Evolutionary conservation across 2,797 vertebrate genomes (phyloP), one percentile per base, ranked within the genome.

Genomic region (Coccyzus lansbergi): DNA sequence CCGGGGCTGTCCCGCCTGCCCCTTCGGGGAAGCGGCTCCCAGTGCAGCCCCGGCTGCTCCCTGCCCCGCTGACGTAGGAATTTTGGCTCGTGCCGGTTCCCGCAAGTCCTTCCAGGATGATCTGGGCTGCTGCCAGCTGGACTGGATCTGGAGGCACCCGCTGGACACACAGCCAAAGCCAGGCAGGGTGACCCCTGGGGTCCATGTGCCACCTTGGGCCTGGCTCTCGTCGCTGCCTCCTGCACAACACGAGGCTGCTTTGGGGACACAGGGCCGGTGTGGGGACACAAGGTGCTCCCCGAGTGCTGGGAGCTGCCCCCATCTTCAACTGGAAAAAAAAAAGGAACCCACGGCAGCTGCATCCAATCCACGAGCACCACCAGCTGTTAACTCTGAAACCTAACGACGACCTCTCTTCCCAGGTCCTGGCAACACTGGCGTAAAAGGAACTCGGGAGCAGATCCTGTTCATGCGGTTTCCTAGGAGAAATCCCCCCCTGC

Each of bases 361-460:
- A 53, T 74, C 21, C 62, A 52, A 25, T 4, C 46, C 4, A 2
- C 3, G 55, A 55, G 46, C n/a, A 55, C 4, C 52, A 3, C 29
- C 16, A 17, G 16, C 46, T 51, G 79, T 77, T 80, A 68, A 71
- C 76, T 46, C 90, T 65, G 44, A 75, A 86, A 58, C 48, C n/a
- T 42, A 6, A 42, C 1, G 80, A 18, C 6, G 18, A 15, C 48
- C 58, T 58, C 36, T 11, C 12, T 18, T 26, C 21, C 16, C 15
- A 33, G 34, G 36, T 7, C 17, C n/a, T 7, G 24, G 21, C 22
- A 56, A 33, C 18, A 4, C 10, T 3, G 0, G 2, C 0, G 0
- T 6, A 49, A 12, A 16, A 75, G 21, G 36, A 53, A 18, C 28
- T 46, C 1, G 4, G 12, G 18, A 38, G 16, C 0, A 3, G 33